A percentile compares a stretch with the other conserved stretches of the same genome.
phyloP scores from a whole-genome alignment of 92 coral and sea anemone species.

The Metridium senile region DNA sequence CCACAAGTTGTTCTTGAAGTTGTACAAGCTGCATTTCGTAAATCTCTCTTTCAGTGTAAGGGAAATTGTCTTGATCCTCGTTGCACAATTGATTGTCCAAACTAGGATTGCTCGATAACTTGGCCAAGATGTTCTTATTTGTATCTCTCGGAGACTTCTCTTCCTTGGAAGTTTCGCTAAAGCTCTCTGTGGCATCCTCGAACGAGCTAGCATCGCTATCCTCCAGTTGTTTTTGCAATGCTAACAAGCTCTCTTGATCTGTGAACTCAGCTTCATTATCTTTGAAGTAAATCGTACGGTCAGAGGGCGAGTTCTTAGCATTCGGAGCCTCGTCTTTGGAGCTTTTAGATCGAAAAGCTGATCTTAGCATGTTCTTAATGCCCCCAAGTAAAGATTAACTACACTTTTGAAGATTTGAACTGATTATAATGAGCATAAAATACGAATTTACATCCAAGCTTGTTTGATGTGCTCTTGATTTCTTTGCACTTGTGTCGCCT shows the following conservation, averaged over 20 bases:
- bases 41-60: constrained; percentile 69
- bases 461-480: no score
- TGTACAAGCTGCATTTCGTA: constrained; percentile 94
- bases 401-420: no score
- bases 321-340: constrained; percentile 12
- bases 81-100: background rate
- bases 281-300: constrained; percentile 47
- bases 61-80: constrained; percentile 22
- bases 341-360: constrained; percentile 67
- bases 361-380: constrained; percentile 47
- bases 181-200: background rate
- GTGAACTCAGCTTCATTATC: constrained; percentile 48
- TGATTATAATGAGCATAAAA: no score
- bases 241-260: constrained; percentile 45
- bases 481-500: no score
- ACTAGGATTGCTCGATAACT: background rate
- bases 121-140: background rate
- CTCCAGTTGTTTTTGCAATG: no score
- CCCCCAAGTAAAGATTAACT: background rate
- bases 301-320: background rate
- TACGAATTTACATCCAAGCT: no score
- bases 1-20: constrained; percentile 94
- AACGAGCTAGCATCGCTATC: background rate
- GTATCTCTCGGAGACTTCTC: background rate
- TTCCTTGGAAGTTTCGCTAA: background rate